Evolutionary conservation across 2,888 invertebrate genomes (phyloP).

Genomic region (Anticlea derivata): DNA sequence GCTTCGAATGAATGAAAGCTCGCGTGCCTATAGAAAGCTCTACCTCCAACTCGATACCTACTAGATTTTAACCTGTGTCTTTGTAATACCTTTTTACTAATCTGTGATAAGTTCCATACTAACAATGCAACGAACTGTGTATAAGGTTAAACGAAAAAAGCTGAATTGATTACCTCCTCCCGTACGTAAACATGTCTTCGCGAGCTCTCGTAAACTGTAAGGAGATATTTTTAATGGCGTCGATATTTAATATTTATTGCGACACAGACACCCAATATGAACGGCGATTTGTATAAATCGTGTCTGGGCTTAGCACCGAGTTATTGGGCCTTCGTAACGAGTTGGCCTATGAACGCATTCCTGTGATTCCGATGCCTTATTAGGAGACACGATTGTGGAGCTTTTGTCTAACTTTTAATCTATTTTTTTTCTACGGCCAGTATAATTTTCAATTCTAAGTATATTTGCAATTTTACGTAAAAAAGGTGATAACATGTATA

Average conservation of each 20-base stretch:
- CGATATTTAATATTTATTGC: slow-evolving; percentile 84
- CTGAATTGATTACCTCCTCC: slow-evolving; percentile 72
- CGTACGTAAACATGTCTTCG: slow-evolving; percentile 78
- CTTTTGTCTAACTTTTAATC: not conserved
- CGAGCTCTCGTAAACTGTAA: slow-evolving; percentile 81
- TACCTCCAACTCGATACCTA: too few relatives aligned
- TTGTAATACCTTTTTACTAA: slow-evolving; percentile 5
- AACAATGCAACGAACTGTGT: slow-evolving; percentile 12
- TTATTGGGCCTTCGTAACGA: slow-evolving; percentile 24
- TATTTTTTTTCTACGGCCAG: too few relatives aligned
- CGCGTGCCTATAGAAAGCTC: slow-evolving; percentile 38
- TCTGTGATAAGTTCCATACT: slow-evolving; percentile 1
- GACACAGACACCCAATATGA: slow-evolving; percentile 81
- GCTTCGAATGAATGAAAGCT: slow-evolving; percentile 48
- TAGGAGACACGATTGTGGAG: not conserved
- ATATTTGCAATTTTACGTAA: too few relatives aligned
- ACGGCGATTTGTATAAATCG: slow-evolving; percentile 73
- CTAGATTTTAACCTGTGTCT: not conserved
- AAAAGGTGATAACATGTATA: too few relatives aligned
- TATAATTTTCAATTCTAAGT: too few relatives aligned
- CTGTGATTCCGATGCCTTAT: slow-evolving; percentile 7
- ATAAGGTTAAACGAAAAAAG: slow-evolving; percentile 67
- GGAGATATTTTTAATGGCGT: slow-evolving; percentile 80
- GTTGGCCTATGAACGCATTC: slow-evolving; percentile 26
- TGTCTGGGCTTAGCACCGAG: slow-evolving; percentile 26